Conservation (phyloP, 2,888 invertebrate genomes). For the Syritta pipiens region DNA sequence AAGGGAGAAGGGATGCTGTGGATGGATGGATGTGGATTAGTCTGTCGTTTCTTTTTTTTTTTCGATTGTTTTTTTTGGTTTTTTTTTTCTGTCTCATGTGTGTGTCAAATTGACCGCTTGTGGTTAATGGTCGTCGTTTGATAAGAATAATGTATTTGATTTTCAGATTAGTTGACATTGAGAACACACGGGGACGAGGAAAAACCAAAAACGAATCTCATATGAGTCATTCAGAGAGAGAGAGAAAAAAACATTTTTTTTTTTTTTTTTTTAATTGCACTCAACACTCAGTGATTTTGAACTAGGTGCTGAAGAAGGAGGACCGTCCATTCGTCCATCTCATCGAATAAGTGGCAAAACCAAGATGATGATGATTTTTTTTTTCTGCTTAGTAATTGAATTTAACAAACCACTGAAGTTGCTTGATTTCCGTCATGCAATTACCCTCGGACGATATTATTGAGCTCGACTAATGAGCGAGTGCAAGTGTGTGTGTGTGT, state of each 20-base stretch:
- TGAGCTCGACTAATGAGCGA: neutral
- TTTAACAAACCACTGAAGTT: constrained; percentile 31
- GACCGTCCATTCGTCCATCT: too few species aligned
- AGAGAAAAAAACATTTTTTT: neutral
- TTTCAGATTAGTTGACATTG: constrained; percentile 13
- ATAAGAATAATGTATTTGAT: constrained; percentile 50
- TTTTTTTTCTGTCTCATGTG: constrained; percentile 16
- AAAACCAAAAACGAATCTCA: neutral
- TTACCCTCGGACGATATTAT: constrained; percentile 12
- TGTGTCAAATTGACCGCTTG: constrained; percentile 63
- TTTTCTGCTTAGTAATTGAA: constrained; percentile 37
- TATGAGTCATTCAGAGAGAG: neutral
- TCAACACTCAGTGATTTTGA: neutral
- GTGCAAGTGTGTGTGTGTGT: neutral
- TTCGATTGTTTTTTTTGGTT: neutral
- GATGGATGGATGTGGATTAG: constrained; percentile 32
- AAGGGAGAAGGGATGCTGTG: constrained; percentile 38
- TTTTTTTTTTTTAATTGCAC: neutral
- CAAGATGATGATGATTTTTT: neutral
- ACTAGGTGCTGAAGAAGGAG: neutral
- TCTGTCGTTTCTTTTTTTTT: constrained; percentile 9
- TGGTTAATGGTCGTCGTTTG: constrained; percentile 43
- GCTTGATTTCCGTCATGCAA: neutral
- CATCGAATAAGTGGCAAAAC: too few species aligned
- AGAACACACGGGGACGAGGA: neutral